These are phyloP conservation scores for Sebastes aleutianus DNA, from an alignment of 2,797 vertebrate species.

Conservation along the genomic window DNA sequence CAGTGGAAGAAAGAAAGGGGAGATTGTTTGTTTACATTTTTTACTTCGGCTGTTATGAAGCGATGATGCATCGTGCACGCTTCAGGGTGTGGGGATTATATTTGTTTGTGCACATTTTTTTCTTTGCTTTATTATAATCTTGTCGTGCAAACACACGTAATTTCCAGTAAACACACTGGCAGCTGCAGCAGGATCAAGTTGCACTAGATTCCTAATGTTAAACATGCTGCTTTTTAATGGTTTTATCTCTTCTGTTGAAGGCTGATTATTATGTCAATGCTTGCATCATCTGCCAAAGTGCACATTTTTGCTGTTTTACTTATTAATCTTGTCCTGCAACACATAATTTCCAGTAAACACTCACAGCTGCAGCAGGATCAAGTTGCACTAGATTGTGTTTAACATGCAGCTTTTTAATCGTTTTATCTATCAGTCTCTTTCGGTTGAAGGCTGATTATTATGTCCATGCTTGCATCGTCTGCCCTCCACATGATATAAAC, in stretches of 20 bases:
- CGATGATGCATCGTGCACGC: slow-evolving; percentile 23
- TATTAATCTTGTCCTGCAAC: background rate
- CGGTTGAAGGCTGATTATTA: background rate
- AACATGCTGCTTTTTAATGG: background rate
- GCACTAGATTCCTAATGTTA: background rate
- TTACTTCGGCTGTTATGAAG: background rate
- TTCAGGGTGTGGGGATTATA: slow-evolving; percentile 43
- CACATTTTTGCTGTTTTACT: background rate
- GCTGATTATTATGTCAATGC: slow-evolving; percentile 20
- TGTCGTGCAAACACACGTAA: slow-evolving; percentile 4
- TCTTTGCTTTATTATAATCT: background rate
- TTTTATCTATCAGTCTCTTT: too few relatives aligned
- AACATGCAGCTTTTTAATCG: background rate
- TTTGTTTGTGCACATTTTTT: slow-evolving; percentile 38
- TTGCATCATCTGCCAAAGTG: slow-evolving; percentile 42
- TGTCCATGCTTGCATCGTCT: slow-evolving; percentile 53
- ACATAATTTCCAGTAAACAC: background rate
- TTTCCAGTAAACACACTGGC: background rate
- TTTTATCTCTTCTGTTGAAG: background rate
- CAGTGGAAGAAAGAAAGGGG: background rate
- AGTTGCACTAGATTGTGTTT: background rate
- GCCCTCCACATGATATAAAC: background rate
- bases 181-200: background rate
- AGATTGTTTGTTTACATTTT: slow-evolving; percentile 45
- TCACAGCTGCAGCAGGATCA: background rate